Conservation (phyloP, 1,140 invertebrate species). For the Anoplolepis gracilipes region DNA sequence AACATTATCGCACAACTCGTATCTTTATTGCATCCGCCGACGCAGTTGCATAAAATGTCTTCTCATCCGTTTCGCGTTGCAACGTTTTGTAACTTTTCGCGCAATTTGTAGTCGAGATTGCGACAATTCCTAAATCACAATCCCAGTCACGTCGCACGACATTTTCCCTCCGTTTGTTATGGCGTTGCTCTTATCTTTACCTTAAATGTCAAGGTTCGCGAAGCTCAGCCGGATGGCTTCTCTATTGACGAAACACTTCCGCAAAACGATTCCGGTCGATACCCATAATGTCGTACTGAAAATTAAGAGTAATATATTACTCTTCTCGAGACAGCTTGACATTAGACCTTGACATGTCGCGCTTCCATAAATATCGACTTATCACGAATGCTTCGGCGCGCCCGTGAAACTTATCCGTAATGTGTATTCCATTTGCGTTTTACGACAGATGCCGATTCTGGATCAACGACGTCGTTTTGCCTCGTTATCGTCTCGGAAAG, state of each 20-base stretch:
- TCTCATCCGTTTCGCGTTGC: not conserved
- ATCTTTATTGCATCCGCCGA: slow-evolving; percentile 8
- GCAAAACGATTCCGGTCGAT: slow-evolving; percentile 4
- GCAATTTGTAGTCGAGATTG: slow-evolving; percentile 19
- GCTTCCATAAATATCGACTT: slow-evolving; percentile 34
- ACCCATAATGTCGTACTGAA: not conserved
- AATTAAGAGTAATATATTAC: not conserved
- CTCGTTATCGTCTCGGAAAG: not conserved
- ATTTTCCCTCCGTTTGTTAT: not conserved
- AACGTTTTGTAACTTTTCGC: not conserved
- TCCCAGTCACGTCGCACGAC: not conserved
- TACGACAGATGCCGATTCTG: not conserved
- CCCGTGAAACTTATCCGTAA: slow-evolving; percentile 36
- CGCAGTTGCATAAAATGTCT: slow-evolving; percentile 12
- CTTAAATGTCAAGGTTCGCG: slow-evolving; percentile 49
- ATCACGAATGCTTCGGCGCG: slow-evolving; percentile 41
- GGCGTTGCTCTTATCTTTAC: not conserved
- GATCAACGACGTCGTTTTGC: not conserved
- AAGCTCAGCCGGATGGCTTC: not conserved
- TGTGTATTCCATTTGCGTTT: not conserved
- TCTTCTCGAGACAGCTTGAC: not conserved
- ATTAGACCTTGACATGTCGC: slow-evolving; percentile 24
- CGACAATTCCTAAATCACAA: not conserved
- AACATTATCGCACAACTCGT: not conserved
- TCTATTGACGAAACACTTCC: not conserved